phyloP scores from a whole-genome alignment of 2,888 invertebrate species.

The Pasiphila rectangulata region DNA sequence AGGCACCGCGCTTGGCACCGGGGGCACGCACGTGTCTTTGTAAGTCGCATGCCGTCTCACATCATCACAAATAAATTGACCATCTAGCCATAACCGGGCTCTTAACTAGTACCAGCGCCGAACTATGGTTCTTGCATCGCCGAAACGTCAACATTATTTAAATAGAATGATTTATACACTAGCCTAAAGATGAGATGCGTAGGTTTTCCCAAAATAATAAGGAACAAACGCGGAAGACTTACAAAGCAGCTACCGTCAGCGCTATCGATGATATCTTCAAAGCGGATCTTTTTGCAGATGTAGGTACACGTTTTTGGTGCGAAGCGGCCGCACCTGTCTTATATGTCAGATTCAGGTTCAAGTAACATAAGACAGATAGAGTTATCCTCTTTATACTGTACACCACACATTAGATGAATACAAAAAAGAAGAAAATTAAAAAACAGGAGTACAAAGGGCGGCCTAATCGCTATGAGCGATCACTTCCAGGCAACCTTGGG shows the following conservation, averaged over 20 bases:
- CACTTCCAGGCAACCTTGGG: too few relatives aligned
- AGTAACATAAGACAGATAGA: not conserved
- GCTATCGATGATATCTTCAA: constrained; percentile 27
- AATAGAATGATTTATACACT: constrained; percentile 24
- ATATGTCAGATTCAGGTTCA: constrained; percentile 5
- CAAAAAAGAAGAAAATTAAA: not conserved
- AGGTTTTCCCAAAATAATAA: constrained; percentile 11
- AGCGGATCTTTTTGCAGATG: constrained; percentile 29
- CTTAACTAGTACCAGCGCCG: constrained; percentile 41
- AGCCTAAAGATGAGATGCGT: constrained; percentile 12
- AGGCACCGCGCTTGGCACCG: constrained; percentile 56
- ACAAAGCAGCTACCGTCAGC: constrained; percentile 29
- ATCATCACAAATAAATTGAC: constrained; percentile 69
- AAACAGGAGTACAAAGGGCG: too few relatives aligned
- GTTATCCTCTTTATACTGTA: not conserved
- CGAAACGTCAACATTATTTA: constrained; percentile 31
- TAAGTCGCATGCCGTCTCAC: constrained; percentile 60
- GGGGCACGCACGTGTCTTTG: constrained; percentile 76
- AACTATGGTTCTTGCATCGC: constrained; percentile 42
- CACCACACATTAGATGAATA: too few relatives aligned
- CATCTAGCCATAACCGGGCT: constrained; percentile 56
- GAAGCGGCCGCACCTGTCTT: constrained; percentile 11
- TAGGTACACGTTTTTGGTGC: constrained; percentile 23
- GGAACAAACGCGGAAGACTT: constrained; percentile 26
- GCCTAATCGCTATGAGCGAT: too few relatives aligned